Conservation (phyloP, 2,888 invertebrate species). For the Tetragonisca angustula region DNA sequence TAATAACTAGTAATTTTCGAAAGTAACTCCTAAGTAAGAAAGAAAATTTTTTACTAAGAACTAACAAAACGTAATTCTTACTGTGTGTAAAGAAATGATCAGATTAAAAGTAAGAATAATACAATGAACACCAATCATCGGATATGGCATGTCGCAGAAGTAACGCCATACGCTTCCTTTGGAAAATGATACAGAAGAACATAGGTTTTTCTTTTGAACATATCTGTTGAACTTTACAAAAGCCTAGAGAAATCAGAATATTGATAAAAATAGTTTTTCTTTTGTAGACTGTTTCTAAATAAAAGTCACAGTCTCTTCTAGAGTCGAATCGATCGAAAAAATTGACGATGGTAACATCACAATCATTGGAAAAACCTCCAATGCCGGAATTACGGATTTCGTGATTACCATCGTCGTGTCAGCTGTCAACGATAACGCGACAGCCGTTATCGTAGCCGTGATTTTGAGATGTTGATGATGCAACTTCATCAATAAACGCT, state of each 20-base stretch:
- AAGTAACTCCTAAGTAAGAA: too few relatives aligned
- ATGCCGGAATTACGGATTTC: not conserved
- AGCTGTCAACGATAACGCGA: conserved; percentile 2
- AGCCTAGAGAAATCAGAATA: not conserved
- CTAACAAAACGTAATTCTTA: too few relatives aligned
- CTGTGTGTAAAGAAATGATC: too few relatives aligned
- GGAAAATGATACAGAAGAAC: not conserved
- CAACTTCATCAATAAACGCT: conserved; percentile 50
- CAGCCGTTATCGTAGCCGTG: conserved; percentile 4
- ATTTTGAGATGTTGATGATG: conserved; percentile 10
- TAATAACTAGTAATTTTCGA: too few relatives aligned
- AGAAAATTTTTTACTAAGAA: too few relatives aligned
- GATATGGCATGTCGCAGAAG: too few relatives aligned
- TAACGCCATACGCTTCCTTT: not conserved
- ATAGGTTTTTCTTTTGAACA: not conserved
- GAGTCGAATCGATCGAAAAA: not conserved
- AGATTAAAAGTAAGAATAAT: too few relatives aligned
- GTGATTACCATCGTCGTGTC: not conserved
- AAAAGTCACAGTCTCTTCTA: not conserved
- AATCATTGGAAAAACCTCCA: not conserved
- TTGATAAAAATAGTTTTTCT: not conserved
- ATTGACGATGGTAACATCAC: not conserved
- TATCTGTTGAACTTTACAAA: not conserved
- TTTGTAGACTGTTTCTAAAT: not conserved
- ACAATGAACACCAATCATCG: too few relatives aligned